These are phyloP conservation scores for Acrossocheilus wenchowensis DNA, from an alignment of 2,797 vertebrate genomes.

Conservation along the genomic window DNA sequence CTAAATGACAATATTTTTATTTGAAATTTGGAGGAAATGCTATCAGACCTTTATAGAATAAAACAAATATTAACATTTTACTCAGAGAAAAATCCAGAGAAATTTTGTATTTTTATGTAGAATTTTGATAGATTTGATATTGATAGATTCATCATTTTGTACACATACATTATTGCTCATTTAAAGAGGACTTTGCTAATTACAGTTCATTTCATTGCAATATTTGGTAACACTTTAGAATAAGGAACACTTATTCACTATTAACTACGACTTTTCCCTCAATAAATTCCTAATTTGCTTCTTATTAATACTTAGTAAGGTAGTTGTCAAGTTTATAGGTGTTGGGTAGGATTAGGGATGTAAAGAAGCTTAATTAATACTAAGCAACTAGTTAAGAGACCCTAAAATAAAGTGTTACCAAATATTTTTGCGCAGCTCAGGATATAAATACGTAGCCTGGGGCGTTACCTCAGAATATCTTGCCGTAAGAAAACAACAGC, in stretches of 20 bases:
- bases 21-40: too few relatives aligned
- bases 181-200: neutral
- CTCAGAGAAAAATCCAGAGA: neutral
- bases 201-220: neutral
- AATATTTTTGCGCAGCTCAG: neutral
- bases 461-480: neutral
- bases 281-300: too few relatives aligned
- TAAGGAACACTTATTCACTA: too few relatives aligned
- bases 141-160: neutral
- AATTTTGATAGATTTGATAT: neutral
- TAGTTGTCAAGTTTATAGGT: too few relatives aligned
- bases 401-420: too few relatives aligned
- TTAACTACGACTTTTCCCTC: too few relatives aligned
- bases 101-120: neutral
- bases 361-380: too few relatives aligned
- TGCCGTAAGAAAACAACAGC: conserved; percentile 2
- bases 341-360: too few relatives aligned
- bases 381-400: too few relatives aligned
- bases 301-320: too few relatives aligned
- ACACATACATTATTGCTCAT: neutral
- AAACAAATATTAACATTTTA: neutral
- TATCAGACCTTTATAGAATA: too few relatives aligned
- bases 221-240: neutral
- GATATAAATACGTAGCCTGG: neutral
- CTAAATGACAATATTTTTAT: too few relatives aligned